Evolutionary conservation across 2,113 vertebrate species (phyloP).

Genomic region (Charadrius vociferus): DNA sequence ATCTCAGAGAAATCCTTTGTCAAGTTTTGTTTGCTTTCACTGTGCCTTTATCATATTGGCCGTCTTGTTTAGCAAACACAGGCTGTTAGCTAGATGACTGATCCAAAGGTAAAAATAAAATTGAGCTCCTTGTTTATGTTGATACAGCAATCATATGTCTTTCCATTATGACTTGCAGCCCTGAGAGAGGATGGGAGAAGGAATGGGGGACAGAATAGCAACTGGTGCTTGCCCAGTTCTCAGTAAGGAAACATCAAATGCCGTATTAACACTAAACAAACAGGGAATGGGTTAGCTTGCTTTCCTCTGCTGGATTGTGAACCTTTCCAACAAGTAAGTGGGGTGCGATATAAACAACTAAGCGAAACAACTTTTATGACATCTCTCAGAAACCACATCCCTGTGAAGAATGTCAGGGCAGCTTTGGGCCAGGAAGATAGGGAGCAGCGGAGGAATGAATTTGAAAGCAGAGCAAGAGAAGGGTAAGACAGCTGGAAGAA

Average conservation of each 20-base stretch:
- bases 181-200: background rate
- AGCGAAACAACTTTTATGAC: background rate
- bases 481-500: background rate
- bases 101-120: constrained; percentile 17
- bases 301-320: background rate
- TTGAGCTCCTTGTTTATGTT: background rate
- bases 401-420: background rate
- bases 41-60: background rate
- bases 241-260: background rate
- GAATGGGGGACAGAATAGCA: background rate
- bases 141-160: background rate
- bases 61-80: background rate
- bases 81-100: background rate
- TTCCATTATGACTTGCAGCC: background rate
- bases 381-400: background rate
- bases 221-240: background rate
- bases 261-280: background rate
- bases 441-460: background rate
- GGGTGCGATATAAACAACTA: background rate
- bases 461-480: background rate
- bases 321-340: background rate
- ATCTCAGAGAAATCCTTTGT: background rate
- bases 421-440: background rate
- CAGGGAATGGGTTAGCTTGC: background rate
- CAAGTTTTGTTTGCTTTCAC: background rate